Evolutionary conservation across 2,797 vertebrate species (phyloP).

Genomic region (Microtus obscurus): DNA sequence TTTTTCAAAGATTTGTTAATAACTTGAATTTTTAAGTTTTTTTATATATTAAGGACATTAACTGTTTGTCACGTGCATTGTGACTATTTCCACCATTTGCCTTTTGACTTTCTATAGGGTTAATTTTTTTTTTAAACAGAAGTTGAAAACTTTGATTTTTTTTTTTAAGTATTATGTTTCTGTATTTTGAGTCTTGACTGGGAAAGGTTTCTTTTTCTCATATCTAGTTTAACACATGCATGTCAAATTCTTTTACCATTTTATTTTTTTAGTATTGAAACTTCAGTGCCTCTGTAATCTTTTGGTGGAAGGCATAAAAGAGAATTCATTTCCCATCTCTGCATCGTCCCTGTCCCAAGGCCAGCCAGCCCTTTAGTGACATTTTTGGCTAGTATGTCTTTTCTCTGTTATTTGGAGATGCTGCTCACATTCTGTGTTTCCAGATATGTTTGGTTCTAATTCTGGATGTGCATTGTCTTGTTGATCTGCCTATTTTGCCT

Average conservation of each 20-base stretch:
- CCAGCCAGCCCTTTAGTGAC: neutral
- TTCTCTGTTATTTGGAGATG: neutral
- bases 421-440: neutral
- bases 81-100: neutral
- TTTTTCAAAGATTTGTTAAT: conserved; percentile 2
- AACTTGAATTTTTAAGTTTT: neutral
- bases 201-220: neutral
- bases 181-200: conserved; percentile 1
- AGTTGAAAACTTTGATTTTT: conserved; percentile 34
- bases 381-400: neutral
- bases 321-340: neutral
- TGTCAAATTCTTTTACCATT: neutral
- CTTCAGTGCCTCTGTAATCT: neutral
- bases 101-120: conserved; percentile 35
- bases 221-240: neutral
- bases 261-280: conserved; percentile 32
- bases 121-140: conserved; percentile 6
- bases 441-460: conserved; percentile 28
- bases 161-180: neutral
- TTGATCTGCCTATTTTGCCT: conserved; percentile 29
- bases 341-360: neutral
- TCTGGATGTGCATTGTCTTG: neutral
- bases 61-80: neutral
- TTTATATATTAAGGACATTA: neutral
- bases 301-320: neutral